Conservation (phyloP, 2,888 invertebrate species). For the Agriopis aurantiaria region DNA sequence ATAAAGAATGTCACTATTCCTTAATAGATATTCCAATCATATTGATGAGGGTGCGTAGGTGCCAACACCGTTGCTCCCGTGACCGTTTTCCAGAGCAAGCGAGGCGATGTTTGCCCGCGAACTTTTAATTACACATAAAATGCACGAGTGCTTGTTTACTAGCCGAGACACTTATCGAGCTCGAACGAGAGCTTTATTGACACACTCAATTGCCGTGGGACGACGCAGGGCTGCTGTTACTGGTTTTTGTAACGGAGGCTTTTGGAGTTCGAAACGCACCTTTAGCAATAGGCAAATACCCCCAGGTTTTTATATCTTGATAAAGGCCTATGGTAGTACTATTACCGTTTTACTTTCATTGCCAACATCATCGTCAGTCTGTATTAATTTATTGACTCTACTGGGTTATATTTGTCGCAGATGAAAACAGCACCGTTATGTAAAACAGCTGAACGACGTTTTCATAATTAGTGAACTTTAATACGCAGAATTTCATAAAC, state of each 20-base stretch:
- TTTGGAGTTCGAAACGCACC: neutral
- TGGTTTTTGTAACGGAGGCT: slow-evolving; percentile 7
- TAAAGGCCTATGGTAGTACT: too few relatives aligned
- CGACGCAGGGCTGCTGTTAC: slow-evolving; percentile 51
- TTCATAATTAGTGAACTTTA: too few relatives aligned
- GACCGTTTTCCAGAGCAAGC: slow-evolving; percentile 3
- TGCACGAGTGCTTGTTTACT: slow-evolving; percentile 71
- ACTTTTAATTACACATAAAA: slow-evolving; percentile 80
- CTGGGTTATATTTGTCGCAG: too few relatives aligned
- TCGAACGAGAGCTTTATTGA: slow-evolving; percentile 74
- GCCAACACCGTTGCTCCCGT: slow-evolving; percentile 29
- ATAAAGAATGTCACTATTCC: neutral
- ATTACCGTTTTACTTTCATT: too few relatives aligned
- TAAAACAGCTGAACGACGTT: too few relatives aligned
- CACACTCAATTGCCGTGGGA: slow-evolving; percentile 62
- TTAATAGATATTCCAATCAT: neutral
- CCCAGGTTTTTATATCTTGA: too few relatives aligned
- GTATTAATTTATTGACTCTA: too few relatives aligned
- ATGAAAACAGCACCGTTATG: too few relatives aligned
- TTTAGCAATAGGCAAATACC: neutral
- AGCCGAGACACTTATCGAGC: slow-evolving; percentile 71
- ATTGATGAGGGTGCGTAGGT: neutral
- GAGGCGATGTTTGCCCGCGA: slow-evolving; percentile 41
- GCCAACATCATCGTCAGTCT: too few relatives aligned
- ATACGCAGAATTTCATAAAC: too few relatives aligned